phyloP scores from a whole-genome alignment of 2,888 invertebrate species.

The Drosophila mayaguana region DNA sequence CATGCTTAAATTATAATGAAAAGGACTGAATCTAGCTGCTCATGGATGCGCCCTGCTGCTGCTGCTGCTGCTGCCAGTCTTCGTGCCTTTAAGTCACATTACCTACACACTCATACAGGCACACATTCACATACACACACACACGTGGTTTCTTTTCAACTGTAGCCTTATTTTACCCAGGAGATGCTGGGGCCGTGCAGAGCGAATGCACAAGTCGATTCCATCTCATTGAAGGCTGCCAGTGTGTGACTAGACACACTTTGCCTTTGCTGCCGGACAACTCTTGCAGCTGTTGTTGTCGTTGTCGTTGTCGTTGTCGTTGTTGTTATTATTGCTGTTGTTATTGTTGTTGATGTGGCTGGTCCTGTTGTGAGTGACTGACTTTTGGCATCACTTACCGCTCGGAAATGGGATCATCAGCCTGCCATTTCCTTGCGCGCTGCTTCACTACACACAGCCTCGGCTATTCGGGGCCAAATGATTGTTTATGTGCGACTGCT shows the following conservation, averaged over 20 bases:
- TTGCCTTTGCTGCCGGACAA: conserved; percentile 40
- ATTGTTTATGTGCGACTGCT: conserved; percentile 69
- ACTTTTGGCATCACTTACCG: conserved; percentile 83
- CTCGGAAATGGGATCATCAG: conserved; percentile 84
- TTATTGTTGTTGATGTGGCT: conserved; percentile 31
- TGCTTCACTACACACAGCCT: conserved; percentile 73
- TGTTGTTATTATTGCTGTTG: conserved; percentile 17
- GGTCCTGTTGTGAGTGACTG: conserved; percentile 59
- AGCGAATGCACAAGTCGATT: conserved; percentile 76
- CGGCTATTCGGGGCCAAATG: conserved; percentile 72
- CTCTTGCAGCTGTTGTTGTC: conserved; percentile 15
- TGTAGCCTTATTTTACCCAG: conserved; percentile 65
- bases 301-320: conserved; percentile 12
- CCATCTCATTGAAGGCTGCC: conserved; percentile 71
- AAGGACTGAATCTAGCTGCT: conserved; percentile 66
- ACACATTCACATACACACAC: conserved; percentile 8
- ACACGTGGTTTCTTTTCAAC: conserved; percentile 26
- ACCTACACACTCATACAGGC: conserved; percentile 22
- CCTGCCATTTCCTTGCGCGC: conserved; percentile 81
- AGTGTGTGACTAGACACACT: conserved; percentile 44
- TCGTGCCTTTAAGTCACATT: conserved; percentile 46
- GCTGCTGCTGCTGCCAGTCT: conserved; percentile 35
- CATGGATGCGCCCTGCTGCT: conserved; percentile 46
- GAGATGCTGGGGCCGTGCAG: conserved; percentile 48
- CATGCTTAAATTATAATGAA: conserved; percentile 83